Evolutionary conservation across 1,140 invertebrate species (phyloP), one percentile per base, ranked within the genome.

Genomic region (Melanaphis sacchari): DNA sequence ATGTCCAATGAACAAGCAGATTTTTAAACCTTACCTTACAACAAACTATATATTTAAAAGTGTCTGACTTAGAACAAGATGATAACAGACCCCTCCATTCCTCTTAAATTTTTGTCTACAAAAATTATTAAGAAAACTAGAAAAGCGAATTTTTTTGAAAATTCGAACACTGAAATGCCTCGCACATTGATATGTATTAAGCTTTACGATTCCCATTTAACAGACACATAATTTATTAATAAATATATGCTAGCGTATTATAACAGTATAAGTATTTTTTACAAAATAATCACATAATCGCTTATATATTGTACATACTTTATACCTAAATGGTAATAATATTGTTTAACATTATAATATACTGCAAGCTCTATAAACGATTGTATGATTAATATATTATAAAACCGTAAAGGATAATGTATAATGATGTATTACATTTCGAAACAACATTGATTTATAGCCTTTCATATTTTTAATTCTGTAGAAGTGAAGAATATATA

Each of bases 401-500:
- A n/a, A 66, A 66, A 11, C 59, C 31, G 36, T n/a, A 76, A n/a
- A 76, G 59, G 59, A n/a, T 36, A 76, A n/a, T 76, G 31, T 76
- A 76, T n/a, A 76, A 76, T 76, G 4, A n/a, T 76, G 59, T n/a
- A 76, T n/a, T n/a, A n/a, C n/a, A 76, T 66, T 66, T 66, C n/a
- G 59, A 66, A 66, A 66, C 59, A 76, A 76, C 59, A 21, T 76
- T 76, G 59, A 76, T 76, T 76, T 76, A 76, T 76, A 76, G 31
- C 59, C 59, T 76, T 66, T 66, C 59, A 66, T n/a, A 66, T 66
- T 66, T n/a, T 66, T 76, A n/a, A n/a, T 18, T n/a, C 15, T 76
- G 31, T 76, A 76, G 59, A n/a, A n/a, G n/a, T n/a, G n/a, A n/a
- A n/a, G n/a, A 76, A n/a, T 76, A 76, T 76, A n/a, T 76, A 76